phyloP scores from a whole-genome alignment of 2,797 vertebrate genomes.

The Octomys mimax region DNA sequence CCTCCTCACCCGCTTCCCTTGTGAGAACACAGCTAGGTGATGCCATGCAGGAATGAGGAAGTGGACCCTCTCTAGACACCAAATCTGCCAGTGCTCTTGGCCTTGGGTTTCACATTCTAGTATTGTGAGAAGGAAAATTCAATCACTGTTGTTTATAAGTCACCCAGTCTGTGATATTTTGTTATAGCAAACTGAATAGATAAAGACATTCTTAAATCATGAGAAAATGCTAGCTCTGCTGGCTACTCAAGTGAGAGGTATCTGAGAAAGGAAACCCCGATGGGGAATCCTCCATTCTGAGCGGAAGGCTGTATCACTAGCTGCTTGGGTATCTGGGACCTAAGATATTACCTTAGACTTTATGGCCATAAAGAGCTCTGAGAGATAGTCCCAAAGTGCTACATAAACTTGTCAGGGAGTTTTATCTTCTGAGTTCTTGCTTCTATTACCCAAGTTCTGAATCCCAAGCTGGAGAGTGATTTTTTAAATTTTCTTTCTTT shows the following conservation, averaged over 20 bases:
- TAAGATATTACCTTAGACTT: background rate
- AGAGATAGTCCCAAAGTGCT: background rate
- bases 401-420: background rate
- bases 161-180: background rate
- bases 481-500: slow-evolving; percentile 20
- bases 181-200: background rate
- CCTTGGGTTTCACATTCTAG: background rate
- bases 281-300: background rate
- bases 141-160: background rate
- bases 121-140: background rate
- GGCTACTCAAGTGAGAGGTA: background rate
- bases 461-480: background rate
- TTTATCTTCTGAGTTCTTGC: background rate
- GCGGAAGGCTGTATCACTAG: background rate
- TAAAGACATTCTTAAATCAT: background rate
- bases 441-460: background rate
- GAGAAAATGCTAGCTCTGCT: background rate
- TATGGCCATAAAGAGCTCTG: background rate
- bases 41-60: background rate
- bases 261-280: background rate
- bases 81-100: background rate
- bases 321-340: background rate
- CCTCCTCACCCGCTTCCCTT: too few relatives aligned
- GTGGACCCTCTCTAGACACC: background rate
- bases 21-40: background rate